Conservation (phyloP, 1,140 invertebrate species). For the Drosophila parvula region DNA sequence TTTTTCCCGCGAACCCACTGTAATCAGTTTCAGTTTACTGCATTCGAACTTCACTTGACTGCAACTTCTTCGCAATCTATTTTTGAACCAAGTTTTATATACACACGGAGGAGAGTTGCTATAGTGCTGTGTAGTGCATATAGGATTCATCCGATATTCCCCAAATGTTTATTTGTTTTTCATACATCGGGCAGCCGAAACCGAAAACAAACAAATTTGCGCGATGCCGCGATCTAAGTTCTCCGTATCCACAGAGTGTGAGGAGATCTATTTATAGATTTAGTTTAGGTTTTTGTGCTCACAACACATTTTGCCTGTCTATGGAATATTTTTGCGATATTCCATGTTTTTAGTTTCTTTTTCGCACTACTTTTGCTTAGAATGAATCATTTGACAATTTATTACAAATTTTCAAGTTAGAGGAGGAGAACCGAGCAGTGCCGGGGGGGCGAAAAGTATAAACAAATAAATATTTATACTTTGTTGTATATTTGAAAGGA, state of each 20-base stretch:
- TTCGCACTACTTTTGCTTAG: conserved; percentile 18
- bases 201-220: conserved; percentile 46
- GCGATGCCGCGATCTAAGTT: conserved; percentile 26
- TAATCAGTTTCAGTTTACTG: conserved; percentile 36
- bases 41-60: conserved; percentile 35
- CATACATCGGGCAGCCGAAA: conserved; percentile 37
- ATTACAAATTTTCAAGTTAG: conserved; percentile 20
- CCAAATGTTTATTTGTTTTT: conserved; percentile 45
- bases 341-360: conserved; percentile 8
- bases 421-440: neutral
- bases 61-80: conserved; percentile 41
- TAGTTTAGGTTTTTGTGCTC: conserved; percentile 35
- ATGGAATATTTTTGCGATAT: conserved; percentile 45
- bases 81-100: conserved; percentile 40
- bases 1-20: conserved; percentile 21
- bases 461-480: conserved; percentile 50
- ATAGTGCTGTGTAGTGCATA: conserved; percentile 8
- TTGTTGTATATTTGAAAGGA: conserved; percentile 23
- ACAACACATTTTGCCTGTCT: conserved; percentile 37
- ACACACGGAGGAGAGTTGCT: conserved; percentile 5
- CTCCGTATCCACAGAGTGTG: conserved; percentile 33
- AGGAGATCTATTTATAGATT: conserved; percentile 40
- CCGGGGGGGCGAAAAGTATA: conserved; percentile 25
- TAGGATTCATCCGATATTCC: conserved; percentile 14
- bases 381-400: conserved; percentile 49